A percentile compares a stretch with the other conserved stretches of the same genome.
phyloP scores from a whole-genome alignment of 2,797 vertebrate genomes.

The Okamejei kenojei region DNA sequence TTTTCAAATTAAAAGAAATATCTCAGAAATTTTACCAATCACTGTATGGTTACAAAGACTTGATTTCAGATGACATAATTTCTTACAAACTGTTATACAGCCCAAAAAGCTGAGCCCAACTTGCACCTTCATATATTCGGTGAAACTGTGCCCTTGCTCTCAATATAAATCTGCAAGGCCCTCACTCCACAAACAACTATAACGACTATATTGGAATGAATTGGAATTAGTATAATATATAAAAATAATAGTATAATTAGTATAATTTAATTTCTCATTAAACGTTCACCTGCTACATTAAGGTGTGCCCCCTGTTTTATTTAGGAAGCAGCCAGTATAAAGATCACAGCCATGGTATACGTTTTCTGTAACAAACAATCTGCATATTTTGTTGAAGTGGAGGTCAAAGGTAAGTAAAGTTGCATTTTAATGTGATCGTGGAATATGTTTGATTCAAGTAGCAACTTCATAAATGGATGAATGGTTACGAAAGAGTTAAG shows the following conservation, averaged over 20 bases:
- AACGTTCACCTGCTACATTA: neutral
- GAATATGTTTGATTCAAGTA: slow-evolving; percentile 19
- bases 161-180: neutral
- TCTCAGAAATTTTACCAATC: neutral
- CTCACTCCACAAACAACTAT: no score
- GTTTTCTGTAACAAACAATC: neutral
- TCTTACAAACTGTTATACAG: neutral
- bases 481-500: slow-evolving; percentile 58
- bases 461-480: neutral
- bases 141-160: neutral
- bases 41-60: neutral
- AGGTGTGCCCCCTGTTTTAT: neutral
- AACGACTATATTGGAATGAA: neutral
- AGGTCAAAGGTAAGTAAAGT: neutral
- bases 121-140: neutral
- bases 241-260: neutral
- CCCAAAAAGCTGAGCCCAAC: neutral
- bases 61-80: neutral
- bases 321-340: neutral
- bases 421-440: neutral
- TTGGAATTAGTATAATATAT: no score
- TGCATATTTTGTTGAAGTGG: neutral
- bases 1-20: slow-evolving; percentile 11
- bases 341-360: neutral
- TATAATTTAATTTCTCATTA: neutral